Evolutionary conservation across 2,797 vertebrate species (phyloP), one percentile per base, ranked within the genome.

Genomic region (Enteromius mattozi): DNA sequence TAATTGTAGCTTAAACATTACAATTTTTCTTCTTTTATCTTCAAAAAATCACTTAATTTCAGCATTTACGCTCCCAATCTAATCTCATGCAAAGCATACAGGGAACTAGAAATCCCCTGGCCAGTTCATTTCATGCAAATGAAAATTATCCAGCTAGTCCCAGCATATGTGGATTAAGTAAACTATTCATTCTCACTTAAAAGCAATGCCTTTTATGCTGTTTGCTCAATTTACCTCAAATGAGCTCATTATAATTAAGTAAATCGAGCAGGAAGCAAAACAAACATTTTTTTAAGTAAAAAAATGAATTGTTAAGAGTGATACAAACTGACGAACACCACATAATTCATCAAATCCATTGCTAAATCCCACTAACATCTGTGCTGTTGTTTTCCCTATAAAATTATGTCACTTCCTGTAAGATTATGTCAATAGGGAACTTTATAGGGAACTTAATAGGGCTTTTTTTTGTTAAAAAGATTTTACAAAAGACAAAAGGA

Each of bases 341-440:
- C 56, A 65, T 1, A 47, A 65, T 78, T 30, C 10, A 33, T 33
- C 40, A 65, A 65, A 65, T 33, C 3, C n/a, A 63, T 30, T 42
- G 24, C 21, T 21, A 27, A 30, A 12, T 30, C n/a, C 24, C 7
- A 14, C 45, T 51, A 5, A 33, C 16, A 16, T 17, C 27, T 49
- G 69, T 49, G 24, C 14, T 30, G 24, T 19, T 51, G 71, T 33
- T 74, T 33, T 74, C 71, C 45, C 45, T 51, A 6, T 19, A 1
- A 54, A 75, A 54, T 56, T 3, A 54, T 75, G 30, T 37, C 72
- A 37, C 5, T 54, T 75, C 72, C 72, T 76, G 72, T 35, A 54
- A 6, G 4, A 56, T 37, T 6, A 75, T 54, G 19, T 75, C 30
- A 75, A 1, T 54, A 13, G 12, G 49, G 17, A 74, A 33, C 33